Evolutionary conservation across 2,113 vertebrate species (phyloP).

Genomic region (Myotis davidii): DNA sequence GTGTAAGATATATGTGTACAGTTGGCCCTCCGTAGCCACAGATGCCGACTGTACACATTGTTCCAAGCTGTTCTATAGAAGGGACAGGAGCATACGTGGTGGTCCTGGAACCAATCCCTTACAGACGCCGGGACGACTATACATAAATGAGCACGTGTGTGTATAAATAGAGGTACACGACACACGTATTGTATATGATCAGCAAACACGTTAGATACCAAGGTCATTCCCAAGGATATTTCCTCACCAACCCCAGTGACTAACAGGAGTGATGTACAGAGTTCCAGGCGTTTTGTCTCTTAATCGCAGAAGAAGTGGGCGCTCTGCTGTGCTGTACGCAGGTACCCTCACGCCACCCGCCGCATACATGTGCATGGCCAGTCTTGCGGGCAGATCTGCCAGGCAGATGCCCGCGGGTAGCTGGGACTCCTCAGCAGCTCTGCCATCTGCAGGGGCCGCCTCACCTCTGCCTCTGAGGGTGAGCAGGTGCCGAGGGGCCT

Average conservation of each 20-base stretch:
- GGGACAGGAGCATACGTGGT: neutral
- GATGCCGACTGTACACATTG: too few species aligned
- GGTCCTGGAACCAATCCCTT: neutral
- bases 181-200: neutral
- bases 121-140: too few species aligned
- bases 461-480: neutral
- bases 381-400: too few species aligned
- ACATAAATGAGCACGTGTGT: neutral
- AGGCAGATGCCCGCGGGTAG: neutral
- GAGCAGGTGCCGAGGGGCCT: neutral
- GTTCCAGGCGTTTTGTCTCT: neutral
- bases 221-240: neutral
- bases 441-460: neutral
- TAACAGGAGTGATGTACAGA: neutral
- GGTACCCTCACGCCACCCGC: too few species aligned
- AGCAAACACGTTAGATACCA: neutral
- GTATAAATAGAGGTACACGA: neutral
- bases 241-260: neutral
- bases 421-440: neutral
- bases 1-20: fast-evolving
- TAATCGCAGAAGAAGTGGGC: too few species aligned
- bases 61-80: too few species aligned
- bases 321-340: neutral
- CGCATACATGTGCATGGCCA: neutral
- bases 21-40: neutral